phyloP scores from a whole-genome alignment of 1,140 invertebrate species.

The fruit fly (Drosophila melanogaster) region DNA sequence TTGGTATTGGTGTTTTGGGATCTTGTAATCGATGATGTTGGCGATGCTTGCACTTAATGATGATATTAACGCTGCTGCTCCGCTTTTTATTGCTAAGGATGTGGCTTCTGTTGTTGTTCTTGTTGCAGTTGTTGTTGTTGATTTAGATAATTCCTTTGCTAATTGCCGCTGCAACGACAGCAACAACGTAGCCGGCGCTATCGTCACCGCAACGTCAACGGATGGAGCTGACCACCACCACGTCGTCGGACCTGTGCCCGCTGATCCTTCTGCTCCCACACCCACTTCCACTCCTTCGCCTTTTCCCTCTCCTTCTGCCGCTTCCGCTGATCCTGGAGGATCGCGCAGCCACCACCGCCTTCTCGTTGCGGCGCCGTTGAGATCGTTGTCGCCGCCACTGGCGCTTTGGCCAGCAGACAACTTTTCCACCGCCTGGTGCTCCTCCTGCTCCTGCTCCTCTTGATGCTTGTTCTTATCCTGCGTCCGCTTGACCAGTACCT shows the following conservation, averaged over 20 bases:
- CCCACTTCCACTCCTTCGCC: background rate
- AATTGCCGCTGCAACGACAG: constrained; percentile 8
- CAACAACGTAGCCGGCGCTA: constrained; percentile 55
- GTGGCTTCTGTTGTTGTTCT: constrained; percentile 22
- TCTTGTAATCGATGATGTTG: background rate
- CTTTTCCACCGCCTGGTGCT: constrained; percentile 18
- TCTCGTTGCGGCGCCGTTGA: constrained; percentile 65
- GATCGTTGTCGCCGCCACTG: constrained; percentile 64
- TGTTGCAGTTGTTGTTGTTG: constrained; percentile 22
- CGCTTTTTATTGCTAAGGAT: constrained; percentile 29
- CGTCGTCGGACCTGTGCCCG: constrained; percentile 8
- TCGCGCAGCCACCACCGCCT: constrained; percentile 56
- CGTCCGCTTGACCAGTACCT: background rate
- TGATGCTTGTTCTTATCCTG: constrained; percentile 6
- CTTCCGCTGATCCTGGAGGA: constrained; percentile 40
- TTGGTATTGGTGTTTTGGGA: constrained; percentile 8
- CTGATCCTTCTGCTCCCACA: background rate
- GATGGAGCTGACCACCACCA: constrained; percentile 5
- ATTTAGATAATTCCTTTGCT: background rate
- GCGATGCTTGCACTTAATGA: background rate
- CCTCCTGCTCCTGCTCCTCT: constrained; percentile 1
- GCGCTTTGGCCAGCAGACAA: constrained; percentile 50
- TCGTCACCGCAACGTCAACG: constrained; percentile 55
- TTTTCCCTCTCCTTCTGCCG: background rate
- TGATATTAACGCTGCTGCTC: constrained; percentile 1